Evolutionary conservation across 2,888 invertebrate species (phyloP).

Genomic region (Dinocampus coccinellae): DNA sequence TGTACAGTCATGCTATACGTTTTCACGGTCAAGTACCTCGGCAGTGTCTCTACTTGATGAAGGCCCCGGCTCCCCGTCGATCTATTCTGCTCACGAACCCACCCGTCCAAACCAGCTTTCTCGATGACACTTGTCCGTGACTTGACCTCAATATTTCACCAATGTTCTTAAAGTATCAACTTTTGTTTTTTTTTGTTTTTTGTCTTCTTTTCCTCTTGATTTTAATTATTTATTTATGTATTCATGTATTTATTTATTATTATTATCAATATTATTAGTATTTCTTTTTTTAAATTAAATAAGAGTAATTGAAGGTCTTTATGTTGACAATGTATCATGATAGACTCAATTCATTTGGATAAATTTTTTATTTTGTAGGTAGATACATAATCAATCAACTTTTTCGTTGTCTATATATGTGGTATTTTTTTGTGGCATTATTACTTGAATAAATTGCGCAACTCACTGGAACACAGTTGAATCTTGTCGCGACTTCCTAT

Average conservation of each 20-base stretch:
- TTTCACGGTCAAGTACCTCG: constrained; percentile 68
- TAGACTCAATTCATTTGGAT: not conserved
- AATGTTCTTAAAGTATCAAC: constrained; percentile 11
- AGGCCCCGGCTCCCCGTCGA: constrained; percentile 42
- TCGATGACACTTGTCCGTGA: constrained; percentile 37
- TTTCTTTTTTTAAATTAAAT: too few species aligned
- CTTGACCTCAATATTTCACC: constrained; percentile 34
- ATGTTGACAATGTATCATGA: not conserved
- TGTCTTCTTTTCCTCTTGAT: not conserved
- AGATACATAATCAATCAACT: not conserved
- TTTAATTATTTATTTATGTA: too few species aligned
- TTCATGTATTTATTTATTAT: too few species aligned
- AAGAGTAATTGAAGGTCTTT: not conserved
- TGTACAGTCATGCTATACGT: constrained; percentile 37
- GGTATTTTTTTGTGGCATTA: not conserved
- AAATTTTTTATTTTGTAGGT: not conserved
- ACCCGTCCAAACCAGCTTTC: constrained; percentile 34
- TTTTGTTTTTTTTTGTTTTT: not conserved
- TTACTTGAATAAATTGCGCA: not conserved
- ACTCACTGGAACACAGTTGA: constrained; percentile 8
- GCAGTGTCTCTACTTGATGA: constrained; percentile 35
- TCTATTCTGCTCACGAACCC: constrained; percentile 39
- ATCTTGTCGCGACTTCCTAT: constrained; percentile 18
- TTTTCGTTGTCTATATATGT: too few species aligned
- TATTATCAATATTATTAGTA: too few species aligned